These are phyloP conservation scores for Acleris holmiana DNA, from an alignment of 2,888 invertebrate genomes.

Conservation along the genomic window DNA sequence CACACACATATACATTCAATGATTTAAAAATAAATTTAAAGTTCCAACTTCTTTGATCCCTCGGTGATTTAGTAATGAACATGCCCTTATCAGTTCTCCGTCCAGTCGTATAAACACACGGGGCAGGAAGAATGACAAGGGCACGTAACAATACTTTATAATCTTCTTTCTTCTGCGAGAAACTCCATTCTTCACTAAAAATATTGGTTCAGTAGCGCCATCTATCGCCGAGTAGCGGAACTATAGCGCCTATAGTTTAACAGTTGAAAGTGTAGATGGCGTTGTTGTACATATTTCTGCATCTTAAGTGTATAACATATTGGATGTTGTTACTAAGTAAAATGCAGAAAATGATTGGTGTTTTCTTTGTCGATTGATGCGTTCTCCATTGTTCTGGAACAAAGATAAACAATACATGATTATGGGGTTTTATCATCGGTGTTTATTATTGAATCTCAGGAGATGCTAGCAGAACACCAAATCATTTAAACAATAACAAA, in stretches of 20 bases:
- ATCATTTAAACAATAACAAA: too few species aligned
- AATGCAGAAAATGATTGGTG: constrained; percentile 52
- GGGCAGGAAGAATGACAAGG: constrained; percentile 99
- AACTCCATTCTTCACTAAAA: constrained; percentile 1
- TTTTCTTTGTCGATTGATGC: neutral
- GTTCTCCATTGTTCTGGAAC: constrained; percentile 8
- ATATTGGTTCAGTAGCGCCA: constrained; percentile 44
- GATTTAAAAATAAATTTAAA: neutral
- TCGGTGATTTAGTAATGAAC: constrained; percentile 74
- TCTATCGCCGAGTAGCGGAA: constrained; percentile 51
- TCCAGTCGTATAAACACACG: constrained; percentile 93
- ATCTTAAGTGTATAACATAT: constrained; percentile 49
- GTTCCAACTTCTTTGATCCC: constrained; percentile 39
- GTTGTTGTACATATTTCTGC: constrained; percentile 49
- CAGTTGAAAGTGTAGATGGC: constrained; percentile 43
- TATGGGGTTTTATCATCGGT: neutral
- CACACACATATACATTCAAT: too few species aligned
- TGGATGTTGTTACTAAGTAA: constrained; percentile 47
- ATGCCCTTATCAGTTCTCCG: constrained; percentile 99
- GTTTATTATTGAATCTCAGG: too few species aligned
- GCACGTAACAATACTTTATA: constrained; percentile 74
- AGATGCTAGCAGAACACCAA: too few species aligned
- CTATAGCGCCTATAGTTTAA: neutral
- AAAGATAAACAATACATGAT: constrained; percentile 6
- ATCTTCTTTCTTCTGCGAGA: constrained; percentile 26